Evolutionary conservation across 2,797 vertebrate species (phyloP).

Genomic region (Geotrypetes seraphini): DNA sequence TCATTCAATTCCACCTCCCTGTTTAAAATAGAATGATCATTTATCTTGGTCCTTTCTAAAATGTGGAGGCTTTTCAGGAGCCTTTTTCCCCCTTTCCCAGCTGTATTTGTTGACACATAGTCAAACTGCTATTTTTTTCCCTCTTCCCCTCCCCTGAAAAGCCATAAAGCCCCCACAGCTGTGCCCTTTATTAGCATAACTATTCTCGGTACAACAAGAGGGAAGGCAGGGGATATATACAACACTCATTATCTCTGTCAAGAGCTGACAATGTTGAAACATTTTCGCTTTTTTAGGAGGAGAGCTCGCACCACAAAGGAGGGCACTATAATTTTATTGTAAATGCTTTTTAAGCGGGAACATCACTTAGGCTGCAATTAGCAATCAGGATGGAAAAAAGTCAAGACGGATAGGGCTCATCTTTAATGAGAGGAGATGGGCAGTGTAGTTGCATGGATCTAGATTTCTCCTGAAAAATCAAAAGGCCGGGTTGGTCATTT

Average conservation of each 20-base stretch:
- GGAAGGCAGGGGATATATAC: conserved; percentile 71
- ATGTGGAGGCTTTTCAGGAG: conserved; percentile 56
- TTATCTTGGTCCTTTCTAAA: conserved; percentile 50
- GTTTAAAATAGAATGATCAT: conserved; percentile 61
- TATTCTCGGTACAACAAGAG: conserved; percentile 48
- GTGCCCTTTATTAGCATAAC: conserved; percentile 85
- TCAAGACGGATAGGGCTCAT: conserved; percentile 24
- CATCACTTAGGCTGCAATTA: conserved; percentile 43
- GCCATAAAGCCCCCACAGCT: conserved; percentile 95
- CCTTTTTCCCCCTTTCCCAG: conserved; percentile 75
- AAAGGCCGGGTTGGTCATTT: no score
- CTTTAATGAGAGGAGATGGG: no score
- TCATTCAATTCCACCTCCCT: conserved; percentile 80
- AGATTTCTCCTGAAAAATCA: no score
- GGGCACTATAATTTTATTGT: conserved; percentile 65
- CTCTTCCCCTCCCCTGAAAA: conserved; percentile 54
- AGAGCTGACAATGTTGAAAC: conserved; percentile 84
- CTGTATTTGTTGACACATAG: conserved; percentile 95
- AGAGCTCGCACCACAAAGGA: conserved; percentile 49
- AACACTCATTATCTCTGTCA: conserved; percentile 77
- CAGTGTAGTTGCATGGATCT: no score
- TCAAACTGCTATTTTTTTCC: conserved; percentile 69
- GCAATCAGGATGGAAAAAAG: conserved; percentile 28
- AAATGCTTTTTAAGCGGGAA: conserved; percentile 85
- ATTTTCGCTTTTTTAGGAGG: conserved; percentile 63